A percentile compares a stretch with the other conserved stretches of the same genome.
These are phyloP conservation scores for Meta bourneti DNA, from an alignment of 2,888 invertebrate genomes.

Conservation along the genomic window DNA sequence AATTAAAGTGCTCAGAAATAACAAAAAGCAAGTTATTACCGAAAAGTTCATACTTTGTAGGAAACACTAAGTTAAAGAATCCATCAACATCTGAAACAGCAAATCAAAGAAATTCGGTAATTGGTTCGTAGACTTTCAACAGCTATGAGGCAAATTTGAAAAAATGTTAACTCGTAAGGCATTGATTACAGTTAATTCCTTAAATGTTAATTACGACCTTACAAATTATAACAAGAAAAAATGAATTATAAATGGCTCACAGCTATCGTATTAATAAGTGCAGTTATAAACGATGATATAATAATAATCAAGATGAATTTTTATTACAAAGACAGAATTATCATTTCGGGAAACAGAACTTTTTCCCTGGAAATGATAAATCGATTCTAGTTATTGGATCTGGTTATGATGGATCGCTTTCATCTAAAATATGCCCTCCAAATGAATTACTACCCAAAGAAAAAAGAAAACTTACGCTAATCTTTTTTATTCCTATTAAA, in stretches of 20 bases:
- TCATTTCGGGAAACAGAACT: background rate
- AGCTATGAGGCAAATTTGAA: too few relatives aligned
- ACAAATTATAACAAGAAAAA: conserved; percentile 10
- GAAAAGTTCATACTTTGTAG: too few relatives aligned
- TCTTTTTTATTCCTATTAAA: background rate
- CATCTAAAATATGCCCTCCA: conserved; percentile 4
- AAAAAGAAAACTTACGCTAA: background rate
- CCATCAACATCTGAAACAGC: too few relatives aligned
- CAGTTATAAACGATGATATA: background rate
- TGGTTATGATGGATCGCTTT: conserved; percentile 32
- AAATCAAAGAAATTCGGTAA: too few relatives aligned
- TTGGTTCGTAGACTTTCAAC: too few relatives aligned
- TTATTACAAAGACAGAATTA: conserved; percentile 17
- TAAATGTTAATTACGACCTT: background rate
- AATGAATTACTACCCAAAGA: conserved; percentile 5
- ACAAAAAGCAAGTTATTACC: too few relatives aligned
- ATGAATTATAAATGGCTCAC: background rate
- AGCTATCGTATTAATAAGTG: background rate
- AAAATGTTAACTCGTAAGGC: too few relatives aligned
- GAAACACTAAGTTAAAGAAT: too few relatives aligned
- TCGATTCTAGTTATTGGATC: conserved; percentile 52
- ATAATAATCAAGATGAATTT: conserved; percentile 18
- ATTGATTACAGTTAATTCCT: background rate
- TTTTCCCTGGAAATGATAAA: conserved; percentile 30
- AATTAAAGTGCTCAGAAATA: too few relatives aligned